phyloP scores from a whole-genome alignment of 2,888 invertebrate species.

The Nebria salina region DNA sequence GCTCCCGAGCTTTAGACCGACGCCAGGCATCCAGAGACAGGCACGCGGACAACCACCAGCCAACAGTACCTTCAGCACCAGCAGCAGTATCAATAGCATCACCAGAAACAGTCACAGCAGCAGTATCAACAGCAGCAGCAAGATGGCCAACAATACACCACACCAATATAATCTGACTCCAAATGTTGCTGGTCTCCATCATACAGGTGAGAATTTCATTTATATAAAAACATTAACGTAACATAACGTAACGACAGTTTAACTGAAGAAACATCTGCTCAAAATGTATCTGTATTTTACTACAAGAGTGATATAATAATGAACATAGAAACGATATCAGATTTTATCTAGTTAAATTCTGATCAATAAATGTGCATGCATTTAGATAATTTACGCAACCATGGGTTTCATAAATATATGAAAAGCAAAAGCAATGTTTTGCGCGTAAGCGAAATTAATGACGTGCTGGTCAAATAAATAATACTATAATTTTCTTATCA shows the following conservation, averaged over 20 bases:
- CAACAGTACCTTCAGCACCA: slow-evolving; percentile 50
- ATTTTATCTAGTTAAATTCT: too few species aligned
- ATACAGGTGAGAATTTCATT: slow-evolving; percentile 57
- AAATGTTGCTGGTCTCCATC: slow-evolving; percentile 57
- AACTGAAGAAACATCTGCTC: too few species aligned
- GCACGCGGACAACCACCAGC: slow-evolving; percentile 57
- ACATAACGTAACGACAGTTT: too few species aligned
- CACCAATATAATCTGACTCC: slow-evolving; percentile 60
- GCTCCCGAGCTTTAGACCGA: slow-evolving; percentile 53
- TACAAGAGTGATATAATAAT: too few species aligned
- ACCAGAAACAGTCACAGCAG: slow-evolving; percentile 26
- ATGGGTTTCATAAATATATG: too few species aligned
- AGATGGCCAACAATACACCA: slow-evolving; percentile 57
- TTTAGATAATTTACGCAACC: too few species aligned
- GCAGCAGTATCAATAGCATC: slow-evolving; percentile 28
- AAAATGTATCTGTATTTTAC: too few species aligned
- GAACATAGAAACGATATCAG: not conserved
- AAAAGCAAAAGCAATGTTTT: not conserved
- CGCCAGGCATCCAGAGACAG: slow-evolving; percentile 54
- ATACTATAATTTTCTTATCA: not conserved
- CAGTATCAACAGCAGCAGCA: slow-evolving; percentile 24
- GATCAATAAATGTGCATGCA: too few species aligned
- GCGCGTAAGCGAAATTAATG: not conserved
- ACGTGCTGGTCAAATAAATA: not conserved
- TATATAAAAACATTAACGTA: not conserved